phyloP scores from a whole-genome alignment of 1,140 invertebrate genomes.

The Octopus bimaculoides region DNA sequence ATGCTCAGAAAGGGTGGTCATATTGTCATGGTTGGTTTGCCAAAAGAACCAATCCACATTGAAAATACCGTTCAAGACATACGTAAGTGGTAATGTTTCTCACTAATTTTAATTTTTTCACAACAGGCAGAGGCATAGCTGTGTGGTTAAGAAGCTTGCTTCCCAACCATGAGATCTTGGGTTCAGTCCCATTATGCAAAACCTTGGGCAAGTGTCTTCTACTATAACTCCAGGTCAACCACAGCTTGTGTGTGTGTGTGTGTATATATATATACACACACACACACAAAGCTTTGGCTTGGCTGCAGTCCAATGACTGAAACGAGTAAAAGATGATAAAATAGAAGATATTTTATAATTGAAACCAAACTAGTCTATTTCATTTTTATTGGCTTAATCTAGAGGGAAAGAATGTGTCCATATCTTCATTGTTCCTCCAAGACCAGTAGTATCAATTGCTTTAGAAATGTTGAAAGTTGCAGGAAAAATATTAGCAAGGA shows the following conservation, averaged over 20 bases:
- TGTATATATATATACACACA: too few species aligned
- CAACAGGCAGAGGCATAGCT: not conserved
- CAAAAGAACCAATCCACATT: conserved; percentile 46
- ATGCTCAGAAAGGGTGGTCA: conserved; percentile 45
- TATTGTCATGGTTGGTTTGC: conserved; percentile 43
- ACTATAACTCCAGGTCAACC: not conserved
- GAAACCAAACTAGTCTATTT: too few species aligned
- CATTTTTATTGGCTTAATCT: too few species aligned
- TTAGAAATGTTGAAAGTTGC: too few species aligned
- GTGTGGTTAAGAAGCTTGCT: not conserved
- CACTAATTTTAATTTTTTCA: not conserved
- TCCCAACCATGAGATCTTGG: not conserved
- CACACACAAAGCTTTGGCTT: too few species aligned
- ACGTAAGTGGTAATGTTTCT: conserved; percentile 27
- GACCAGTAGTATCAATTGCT: too few species aligned
- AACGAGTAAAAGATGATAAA: too few species aligned
- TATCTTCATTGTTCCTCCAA: too few species aligned
- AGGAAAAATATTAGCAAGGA: too few species aligned
- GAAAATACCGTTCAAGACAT: conserved; percentile 48
- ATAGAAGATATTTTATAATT: too few species aligned
- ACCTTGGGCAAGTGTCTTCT: not conserved
- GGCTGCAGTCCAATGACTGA: too few species aligned
- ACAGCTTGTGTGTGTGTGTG: not conserved
- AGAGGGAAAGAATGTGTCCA: too few species aligned
- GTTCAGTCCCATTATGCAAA: not conserved